These are phyloP conservation scores for Microctenopoma lineatum DNA, from an alignment of 2,797 vertebrate genomes.

Conservation along the genomic window DNA sequence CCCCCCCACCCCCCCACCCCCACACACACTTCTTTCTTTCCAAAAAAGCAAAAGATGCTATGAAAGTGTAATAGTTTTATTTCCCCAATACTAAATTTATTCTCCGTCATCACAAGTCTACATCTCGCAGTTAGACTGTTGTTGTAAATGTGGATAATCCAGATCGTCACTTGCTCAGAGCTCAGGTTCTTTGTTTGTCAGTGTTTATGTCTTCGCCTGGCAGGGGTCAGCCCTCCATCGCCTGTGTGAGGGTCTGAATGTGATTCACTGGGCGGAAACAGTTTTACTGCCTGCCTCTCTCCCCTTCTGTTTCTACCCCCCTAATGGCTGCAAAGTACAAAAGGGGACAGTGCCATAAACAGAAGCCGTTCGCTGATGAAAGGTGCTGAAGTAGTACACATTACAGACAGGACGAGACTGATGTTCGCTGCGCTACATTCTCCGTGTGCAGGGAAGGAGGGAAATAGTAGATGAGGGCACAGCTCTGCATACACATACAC, in stretches of 20 bases:
- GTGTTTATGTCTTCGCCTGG: slow-evolving; percentile 80
- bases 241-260: slow-evolving; percentile 76
- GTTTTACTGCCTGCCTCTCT: slow-evolving; percentile 79
- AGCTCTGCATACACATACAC: slow-evolving; percentile 31
- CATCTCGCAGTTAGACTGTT: slow-evolving; percentile 28
- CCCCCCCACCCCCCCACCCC: slow-evolving; percentile 11
- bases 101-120: slow-evolving; percentile 17
- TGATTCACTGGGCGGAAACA: slow-evolving; percentile 84
- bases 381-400: slow-evolving; percentile 69
- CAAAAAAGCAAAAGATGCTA: slow-evolving; percentile 11
- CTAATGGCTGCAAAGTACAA: slow-evolving; percentile 72
- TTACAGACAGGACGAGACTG: slow-evolving; percentile 58
- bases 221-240: slow-evolving; percentile 78
- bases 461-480: slow-evolving; percentile 14
- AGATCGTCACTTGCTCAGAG: slow-evolving; percentile 60
- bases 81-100: not conserved
- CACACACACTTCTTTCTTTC: not conserved
- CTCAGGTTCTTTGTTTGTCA: slow-evolving; percentile 74
- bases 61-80: slow-evolving; percentile 16
- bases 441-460: slow-evolving; percentile 32
- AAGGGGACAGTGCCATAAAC: slow-evolving; percentile 75
- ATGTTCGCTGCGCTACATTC: slow-evolving; percentile 59
- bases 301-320: slow-evolving; percentile 65
- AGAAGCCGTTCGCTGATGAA: slow-evolving; percentile 66
- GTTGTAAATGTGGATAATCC: slow-evolving; percentile 42